A percentile compares a stretch with the other conserved stretches of the same genome.
Conservation (phyloP, 2,797 vertebrate species). For the Telmatherina bonti region DNA sequence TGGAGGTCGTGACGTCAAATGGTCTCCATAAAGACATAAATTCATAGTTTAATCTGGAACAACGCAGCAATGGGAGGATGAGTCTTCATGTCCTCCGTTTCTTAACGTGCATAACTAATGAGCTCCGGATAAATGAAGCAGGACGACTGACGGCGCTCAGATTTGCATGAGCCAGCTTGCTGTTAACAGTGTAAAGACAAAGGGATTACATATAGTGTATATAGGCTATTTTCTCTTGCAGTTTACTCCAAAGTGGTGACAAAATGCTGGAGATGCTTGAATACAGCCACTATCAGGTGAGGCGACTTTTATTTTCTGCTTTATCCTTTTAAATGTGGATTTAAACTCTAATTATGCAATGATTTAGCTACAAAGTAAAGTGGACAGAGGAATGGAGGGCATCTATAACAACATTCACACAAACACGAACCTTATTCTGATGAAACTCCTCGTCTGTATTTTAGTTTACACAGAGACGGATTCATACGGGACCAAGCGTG, state of each 20-base stretch:
- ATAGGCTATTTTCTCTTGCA: slow-evolving; percentile 24
- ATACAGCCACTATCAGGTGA: slow-evolving; percentile 98
- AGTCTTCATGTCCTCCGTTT: slow-evolving; percentile 81
- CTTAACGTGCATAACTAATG: slow-evolving; percentile 93
- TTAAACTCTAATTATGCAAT: too few species aligned
- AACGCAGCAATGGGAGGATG: slow-evolving; percentile 83
- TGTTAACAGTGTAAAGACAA: slow-evolving; percentile 48
- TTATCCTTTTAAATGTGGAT: neutral
- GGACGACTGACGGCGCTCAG: slow-evolving; percentile 69
- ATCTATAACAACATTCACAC: neutral
- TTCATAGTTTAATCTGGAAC: slow-evolving; percentile 88
- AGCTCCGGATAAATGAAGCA: slow-evolving; percentile 85
- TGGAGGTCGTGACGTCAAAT: slow-evolving; percentile 93
- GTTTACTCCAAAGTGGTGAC: slow-evolving; percentile 41
- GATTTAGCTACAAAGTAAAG: neutral
- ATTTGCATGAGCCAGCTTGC: slow-evolving; percentile 60
- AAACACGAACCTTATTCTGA: neutral
- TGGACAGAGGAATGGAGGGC: neutral
- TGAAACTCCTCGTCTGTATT: too few species aligned
- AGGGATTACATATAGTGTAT: slow-evolving; percentile 72
- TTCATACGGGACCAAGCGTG: too few species aligned
- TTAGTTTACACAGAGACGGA: too few species aligned
- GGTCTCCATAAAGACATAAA: slow-evolving; percentile 85
- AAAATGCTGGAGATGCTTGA: slow-evolving; percentile 98
- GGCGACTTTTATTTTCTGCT: slow-evolving; percentile 53